Conservation (phyloP, 2,113 vertebrate species). For the Callipepla californica region DNA sequence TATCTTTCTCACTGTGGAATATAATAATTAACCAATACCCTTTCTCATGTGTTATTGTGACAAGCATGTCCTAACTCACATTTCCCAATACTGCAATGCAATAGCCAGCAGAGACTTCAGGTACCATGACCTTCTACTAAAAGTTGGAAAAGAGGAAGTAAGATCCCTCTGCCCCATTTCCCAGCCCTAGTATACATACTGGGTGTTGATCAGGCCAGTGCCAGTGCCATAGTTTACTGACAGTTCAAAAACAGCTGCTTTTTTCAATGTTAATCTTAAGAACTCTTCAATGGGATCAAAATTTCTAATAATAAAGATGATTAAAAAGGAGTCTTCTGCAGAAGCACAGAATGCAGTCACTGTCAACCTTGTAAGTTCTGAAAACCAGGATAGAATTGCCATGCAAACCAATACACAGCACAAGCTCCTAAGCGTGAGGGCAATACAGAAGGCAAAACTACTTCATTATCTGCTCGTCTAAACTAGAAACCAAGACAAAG, state of each 20-base stretch:
- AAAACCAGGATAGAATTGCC: background rate
- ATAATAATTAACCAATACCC: background rate
- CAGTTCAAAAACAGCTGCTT: background rate
- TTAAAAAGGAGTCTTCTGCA: background rate
- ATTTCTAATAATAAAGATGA: background rate
- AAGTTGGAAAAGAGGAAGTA: background rate
- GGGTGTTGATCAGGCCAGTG: background rate
- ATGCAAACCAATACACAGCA: background rate
- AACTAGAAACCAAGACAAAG: background rate
- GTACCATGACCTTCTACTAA: background rate
- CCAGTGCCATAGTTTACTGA: background rate
- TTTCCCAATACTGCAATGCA: background rate
- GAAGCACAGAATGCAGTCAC: background rate
- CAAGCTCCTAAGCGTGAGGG: background rate
- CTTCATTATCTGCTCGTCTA: constrained; percentile 7
- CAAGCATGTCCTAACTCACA: background rate
- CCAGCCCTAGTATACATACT: no score
- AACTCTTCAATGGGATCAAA: background rate
- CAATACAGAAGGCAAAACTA: background rate
- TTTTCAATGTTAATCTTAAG: background rate
- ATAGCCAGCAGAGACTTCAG: background rate
- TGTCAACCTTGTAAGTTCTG: background rate
- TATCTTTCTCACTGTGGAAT: background rate
- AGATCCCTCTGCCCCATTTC: no score
- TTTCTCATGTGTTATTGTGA: background rate